Base-by-base conservation (phyloP, 2,797 vertebrate species). In the Cercopithecus petaurista region DNA sequence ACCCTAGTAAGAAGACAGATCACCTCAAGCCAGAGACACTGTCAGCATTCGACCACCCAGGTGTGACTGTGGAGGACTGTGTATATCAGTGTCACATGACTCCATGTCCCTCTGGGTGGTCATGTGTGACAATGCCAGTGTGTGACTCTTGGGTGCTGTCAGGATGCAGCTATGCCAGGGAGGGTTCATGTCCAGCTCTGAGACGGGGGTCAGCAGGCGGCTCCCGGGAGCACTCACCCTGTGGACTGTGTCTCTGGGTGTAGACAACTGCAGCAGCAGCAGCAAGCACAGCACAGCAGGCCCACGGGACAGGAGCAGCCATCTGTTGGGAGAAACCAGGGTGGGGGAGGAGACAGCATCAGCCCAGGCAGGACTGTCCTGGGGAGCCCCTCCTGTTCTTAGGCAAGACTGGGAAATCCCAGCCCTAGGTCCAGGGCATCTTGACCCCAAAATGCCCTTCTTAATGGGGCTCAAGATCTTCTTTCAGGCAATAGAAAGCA, bases 201-300 rank as follows among this genome's bases (percentile, higher is more conserved):
- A 46, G 77, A 52, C 28, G 30, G 61, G 73, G 55, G 67, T n/a
- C 2, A 11, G 64, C 64, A 5, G 24, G 26, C 13, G 17, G 64
- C 15, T 33, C 46, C 22, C 2, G 22, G 26, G 12, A 46, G 87
- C 97, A 99, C 99, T 99, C 99, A 99, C 99, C 99, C 93, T 99
- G 99, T 97, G 99, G 99, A 98, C 99, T 99, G 98, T 99, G 99
- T 98, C 99, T 99, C 99, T 99, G 99, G 94, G 99, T 99, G 0
- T 99, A 99, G 97, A 99, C 99, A 96, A 99, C 99, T 97, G 99
- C 99, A 92, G 99, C 99, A 0, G 98, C 99, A 0, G 13, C 98
- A 33, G 99, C 99, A 84, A 99, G 99, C 98, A 99, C 99, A 97
- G 99, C 98, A 97, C 99, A 99, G 99, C 99, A 99, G 98, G 99